Percentiles rank a stretch among this genome's conserved stretches.
Evolutionary conservation across 1,140 invertebrate genomes (phyloP).

Genomic region (Aphelinus atriplicis): DNA sequence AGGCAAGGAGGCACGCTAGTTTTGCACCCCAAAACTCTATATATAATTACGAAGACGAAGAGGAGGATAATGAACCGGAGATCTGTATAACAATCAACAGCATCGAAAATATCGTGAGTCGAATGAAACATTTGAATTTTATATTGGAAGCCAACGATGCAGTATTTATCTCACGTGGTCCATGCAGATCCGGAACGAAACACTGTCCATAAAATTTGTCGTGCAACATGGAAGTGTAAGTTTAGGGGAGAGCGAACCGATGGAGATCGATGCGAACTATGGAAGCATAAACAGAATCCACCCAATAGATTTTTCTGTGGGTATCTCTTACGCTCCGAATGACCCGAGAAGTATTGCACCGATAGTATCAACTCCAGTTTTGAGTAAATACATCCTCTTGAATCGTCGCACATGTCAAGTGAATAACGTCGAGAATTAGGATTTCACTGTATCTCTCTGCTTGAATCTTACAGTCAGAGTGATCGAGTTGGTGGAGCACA

Average conservation of each 20-base stretch:
- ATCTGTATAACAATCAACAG: constrained; percentile 40
- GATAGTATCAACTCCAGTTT: constrained; percentile 44
- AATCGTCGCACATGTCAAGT: not conserved
- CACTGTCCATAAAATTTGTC: constrained; percentile 29
- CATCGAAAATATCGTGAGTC: constrained; percentile 52
- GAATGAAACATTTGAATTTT: constrained; percentile 2
- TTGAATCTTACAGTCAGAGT: constrained; percentile 23
- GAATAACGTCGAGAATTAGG: not conserved
- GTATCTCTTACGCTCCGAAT: constrained; percentile 23
- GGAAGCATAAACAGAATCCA: constrained; percentile 25
- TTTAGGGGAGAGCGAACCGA: constrained; percentile 43
- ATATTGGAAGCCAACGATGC: not conserved
- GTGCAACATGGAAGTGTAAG: constrained; percentile 43
- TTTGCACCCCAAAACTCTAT: not conserved
- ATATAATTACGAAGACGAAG: not conserved
- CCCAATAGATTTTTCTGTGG: constrained; percentile 36
- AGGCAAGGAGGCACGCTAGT: not conserved
- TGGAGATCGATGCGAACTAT: constrained; percentile 32
- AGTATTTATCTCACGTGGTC: not conserved
- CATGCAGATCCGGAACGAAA: constrained; percentile 35
- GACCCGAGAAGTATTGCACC: constrained; percentile 20
- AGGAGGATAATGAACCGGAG: not conserved
- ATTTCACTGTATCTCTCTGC: not conserved
- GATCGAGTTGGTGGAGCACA: constrained; percentile 1
- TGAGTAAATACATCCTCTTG: constrained; percentile 41